Conservation (phyloP, 2,888 invertebrate species). For the Sabellastarte sp. region DNA sequence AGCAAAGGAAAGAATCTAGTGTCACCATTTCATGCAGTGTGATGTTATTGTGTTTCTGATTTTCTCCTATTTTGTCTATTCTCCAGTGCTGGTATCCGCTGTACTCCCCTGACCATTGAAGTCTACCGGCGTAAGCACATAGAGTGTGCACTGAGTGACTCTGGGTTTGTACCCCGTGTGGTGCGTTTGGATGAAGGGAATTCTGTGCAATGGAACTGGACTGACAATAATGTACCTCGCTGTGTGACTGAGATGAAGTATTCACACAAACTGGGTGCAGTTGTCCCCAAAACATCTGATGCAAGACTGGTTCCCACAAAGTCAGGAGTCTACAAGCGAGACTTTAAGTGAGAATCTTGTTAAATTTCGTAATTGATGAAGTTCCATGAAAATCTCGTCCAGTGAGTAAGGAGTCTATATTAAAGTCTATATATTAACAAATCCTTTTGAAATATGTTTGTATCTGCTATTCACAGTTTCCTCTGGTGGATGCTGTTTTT, state of each 20-base stretch:
- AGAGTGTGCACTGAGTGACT: slow-evolving; percentile 46
- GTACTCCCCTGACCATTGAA: slow-evolving; percentile 50
- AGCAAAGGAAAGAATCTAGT: too few species aligned
- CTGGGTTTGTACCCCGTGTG: slow-evolving; percentile 54
- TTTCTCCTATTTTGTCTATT: too few species aligned
- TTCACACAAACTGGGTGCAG: slow-evolving; percentile 16
- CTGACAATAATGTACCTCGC: slow-evolving; percentile 34
- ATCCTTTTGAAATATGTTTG: too few species aligned
- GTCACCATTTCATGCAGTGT: too few species aligned
- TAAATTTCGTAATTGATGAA: too few species aligned
- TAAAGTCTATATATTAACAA: too few species aligned
- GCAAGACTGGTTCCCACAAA: slow-evolving; percentile 50
- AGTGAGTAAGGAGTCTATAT: too few species aligned
- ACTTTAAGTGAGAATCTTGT: slow-evolving; percentile 53
- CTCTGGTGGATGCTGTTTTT: too few species aligned
- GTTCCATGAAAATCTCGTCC: too few species aligned
- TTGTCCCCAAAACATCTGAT: not conserved
- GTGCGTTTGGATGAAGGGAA: slow-evolving; percentile 56
- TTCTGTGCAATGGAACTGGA: slow-evolving; percentile 55
- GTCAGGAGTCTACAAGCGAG: slow-evolving; percentile 47
- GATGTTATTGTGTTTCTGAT: too few species aligned
- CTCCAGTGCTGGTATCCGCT: slow-evolving; percentile 49
- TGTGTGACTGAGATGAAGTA: slow-evolving; percentile 24
- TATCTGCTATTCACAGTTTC: too few species aligned
- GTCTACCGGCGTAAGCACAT: slow-evolving; percentile 48